phyloP scores from a whole-genome alignment of 2,113 vertebrate species.

The Antennarius striatus region DNA sequence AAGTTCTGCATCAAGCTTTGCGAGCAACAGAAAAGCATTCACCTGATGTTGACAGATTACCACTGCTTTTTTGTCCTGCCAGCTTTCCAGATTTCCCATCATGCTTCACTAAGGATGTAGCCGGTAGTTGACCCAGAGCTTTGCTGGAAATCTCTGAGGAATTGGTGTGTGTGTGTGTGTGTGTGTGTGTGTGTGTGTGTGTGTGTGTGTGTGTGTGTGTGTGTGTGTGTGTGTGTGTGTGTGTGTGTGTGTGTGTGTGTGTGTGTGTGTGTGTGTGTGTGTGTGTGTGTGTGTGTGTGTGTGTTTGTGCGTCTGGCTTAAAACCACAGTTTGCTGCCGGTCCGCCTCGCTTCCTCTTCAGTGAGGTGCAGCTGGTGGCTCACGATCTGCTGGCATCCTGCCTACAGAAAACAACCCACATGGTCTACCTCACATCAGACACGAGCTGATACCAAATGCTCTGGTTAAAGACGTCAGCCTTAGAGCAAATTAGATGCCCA shows the following conservation, averaged over 20 bases:
- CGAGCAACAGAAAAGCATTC: slow-evolving; percentile 3
- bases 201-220: not conserved
- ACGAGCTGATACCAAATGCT: not conserved
- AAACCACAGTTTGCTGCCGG: not conserved
- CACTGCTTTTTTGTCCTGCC: not conserved
- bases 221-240: too few relatives aligned
- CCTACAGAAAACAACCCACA: not conserved
- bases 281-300: too few relatives aligned
- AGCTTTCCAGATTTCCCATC: slow-evolving; percentile 10
- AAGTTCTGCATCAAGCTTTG: slow-evolving; percentile 12
- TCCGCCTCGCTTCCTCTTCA: not conserved
- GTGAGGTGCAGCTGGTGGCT: slow-evolving; percentile 3
- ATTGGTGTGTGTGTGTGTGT: not conserved
- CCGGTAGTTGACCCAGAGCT: slow-evolving; percentile 27
- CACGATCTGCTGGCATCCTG: not conserved
- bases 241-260: not conserved
- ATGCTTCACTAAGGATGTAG: slow-evolving; percentile 5
- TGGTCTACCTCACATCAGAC: not conserved
- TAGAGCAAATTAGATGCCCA: slow-evolving; percentile 4
- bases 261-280: not conserved
- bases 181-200: not conserved
- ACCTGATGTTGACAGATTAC: slow-evolving; percentile 36
- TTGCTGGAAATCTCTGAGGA: slow-evolving; percentile 16
- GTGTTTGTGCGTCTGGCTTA: not conserved
- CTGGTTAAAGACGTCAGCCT: not conserved